Evolutionary conservation across 2,888 invertebrate species (phyloP).

Genomic region (Acanthopleura granulata): DNA sequence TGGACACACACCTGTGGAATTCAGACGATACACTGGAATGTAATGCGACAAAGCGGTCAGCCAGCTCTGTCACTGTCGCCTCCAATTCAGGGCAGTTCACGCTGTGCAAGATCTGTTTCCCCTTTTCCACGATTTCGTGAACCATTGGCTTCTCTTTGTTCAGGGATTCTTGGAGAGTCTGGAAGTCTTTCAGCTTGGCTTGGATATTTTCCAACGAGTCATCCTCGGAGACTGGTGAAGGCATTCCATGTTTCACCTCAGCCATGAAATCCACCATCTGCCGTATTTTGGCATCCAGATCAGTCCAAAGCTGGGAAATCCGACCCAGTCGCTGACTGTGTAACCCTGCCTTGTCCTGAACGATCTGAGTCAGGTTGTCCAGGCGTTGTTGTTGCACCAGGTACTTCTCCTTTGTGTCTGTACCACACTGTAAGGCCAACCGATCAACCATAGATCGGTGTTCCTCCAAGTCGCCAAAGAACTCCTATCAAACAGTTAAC

Average conservation of each 20-base stretch:
- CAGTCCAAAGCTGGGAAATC: slow-evolving; percentile 57
- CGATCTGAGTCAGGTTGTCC: slow-evolving; percentile 50
- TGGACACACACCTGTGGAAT: slow-evolving; percentile 51
- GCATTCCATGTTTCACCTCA: slow-evolving; percentile 32
- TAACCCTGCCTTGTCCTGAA: slow-evolving; percentile 60
- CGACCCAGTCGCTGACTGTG: slow-evolving; percentile 59
- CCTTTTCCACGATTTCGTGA: slow-evolving; percentile 61
- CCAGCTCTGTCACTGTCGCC: slow-evolving; percentile 52
- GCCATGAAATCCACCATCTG: slow-evolving; percentile 11
- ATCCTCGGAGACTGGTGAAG: slow-evolving; percentile 45
- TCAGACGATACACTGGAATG: slow-evolving; percentile 53
- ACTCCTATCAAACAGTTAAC: slow-evolving; percentile 47
- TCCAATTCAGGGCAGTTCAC: slow-evolving; percentile 60
- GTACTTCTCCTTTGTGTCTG: slow-evolving; percentile 47
- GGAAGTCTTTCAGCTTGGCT: slow-evolving; percentile 50
- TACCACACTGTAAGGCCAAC: slow-evolving; percentile 56
- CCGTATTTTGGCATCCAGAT: slow-evolving; percentile 50
- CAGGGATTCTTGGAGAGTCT: slow-evolving; percentile 54
- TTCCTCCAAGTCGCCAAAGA: slow-evolving; percentile 64
- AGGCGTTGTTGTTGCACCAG: slow-evolving; percentile 45
- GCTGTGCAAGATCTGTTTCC: slow-evolving; percentile 59
- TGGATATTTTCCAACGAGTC: slow-evolving; percentile 53
- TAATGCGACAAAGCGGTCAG: slow-evolving; percentile 62
- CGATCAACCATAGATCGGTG: slow-evolving; percentile 64
- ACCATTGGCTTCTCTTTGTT: slow-evolving; percentile 57